These are phyloP conservation scores for Catalaphyllia jardinei DNA, from an alignment of 64 coral and sea anemone species.

Conservation along the genomic window DNA sequence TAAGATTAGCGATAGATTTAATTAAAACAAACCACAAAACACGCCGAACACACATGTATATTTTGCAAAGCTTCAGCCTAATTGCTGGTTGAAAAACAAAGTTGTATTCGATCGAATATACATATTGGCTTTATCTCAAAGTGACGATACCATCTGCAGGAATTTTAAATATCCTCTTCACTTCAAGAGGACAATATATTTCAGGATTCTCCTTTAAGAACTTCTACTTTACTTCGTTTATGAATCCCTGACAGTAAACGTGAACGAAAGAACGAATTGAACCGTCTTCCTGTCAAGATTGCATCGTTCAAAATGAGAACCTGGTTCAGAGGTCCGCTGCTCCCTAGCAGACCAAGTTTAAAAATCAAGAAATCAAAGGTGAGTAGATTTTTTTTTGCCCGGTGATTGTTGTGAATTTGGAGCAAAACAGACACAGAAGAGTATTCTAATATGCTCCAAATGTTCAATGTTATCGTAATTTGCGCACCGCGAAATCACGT, in stretches of 20 bases:
- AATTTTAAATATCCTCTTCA: constrained; percentile 5
- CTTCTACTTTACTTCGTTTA: neutral
- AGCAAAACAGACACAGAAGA: neutral
- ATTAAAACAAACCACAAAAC: constrained; percentile 23
- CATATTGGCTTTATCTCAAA: neutral
- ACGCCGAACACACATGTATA: neutral
- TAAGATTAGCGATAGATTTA: neutral
- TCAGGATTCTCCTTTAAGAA: neutral
- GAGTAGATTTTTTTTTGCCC: neutral
- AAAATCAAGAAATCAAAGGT: constrained; percentile 24
- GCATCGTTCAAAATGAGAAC: constrained; percentile 26
- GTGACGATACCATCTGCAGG: neutral
- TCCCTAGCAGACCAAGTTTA: constrained; percentile 26
- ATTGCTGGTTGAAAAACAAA: neutral
- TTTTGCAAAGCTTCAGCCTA: neutral
- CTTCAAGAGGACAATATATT: neutral
- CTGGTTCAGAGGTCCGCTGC: constrained; percentile 16
- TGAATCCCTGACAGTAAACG: neutral
- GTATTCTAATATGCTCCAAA: neutral
- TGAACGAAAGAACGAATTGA: constrained; percentile 1
- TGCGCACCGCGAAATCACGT: too few species aligned
- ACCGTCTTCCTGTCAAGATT: neutral
- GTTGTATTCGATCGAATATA: neutral
- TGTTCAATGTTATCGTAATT: neutral
- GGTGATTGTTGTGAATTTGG: neutral